Base-by-base conservation (phyloP, 2,797 vertebrate genomes). In the Masticophis lateralis region DNA sequence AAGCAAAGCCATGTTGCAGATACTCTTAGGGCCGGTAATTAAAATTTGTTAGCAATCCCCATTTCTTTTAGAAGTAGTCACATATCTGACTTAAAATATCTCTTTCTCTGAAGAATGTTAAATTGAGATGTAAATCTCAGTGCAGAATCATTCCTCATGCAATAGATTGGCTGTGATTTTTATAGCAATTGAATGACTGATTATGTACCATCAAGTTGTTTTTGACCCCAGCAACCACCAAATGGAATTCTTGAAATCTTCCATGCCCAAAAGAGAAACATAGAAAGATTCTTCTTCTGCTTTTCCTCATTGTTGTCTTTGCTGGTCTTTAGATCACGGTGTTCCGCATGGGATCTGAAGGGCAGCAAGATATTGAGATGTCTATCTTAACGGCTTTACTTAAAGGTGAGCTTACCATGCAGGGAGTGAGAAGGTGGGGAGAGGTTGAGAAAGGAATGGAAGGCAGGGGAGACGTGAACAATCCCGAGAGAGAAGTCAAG, bases 321-420 rank as follows among this genome's bases (percentile, higher is more conserved):
- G 60, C 83, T 91, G 89, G 94, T 1, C 95, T 95, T 87, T 88
- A 99, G 99, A 99, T 99, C 95, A 99, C 99, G 0, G 99, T 99
- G 92, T 99, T 99, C 96, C 98, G 99, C 94, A 99, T 99, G 99
- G 99, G 99, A 4, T 98, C 98, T 0, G 99, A 99, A 93, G 99
- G 98, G 56, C 99, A 99, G 90, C 99, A 99, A 61, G 99, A 99
- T 94, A 99, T 99, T 59, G 99, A 99, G 97, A 99, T 99, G 99
- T 98, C 99, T 47, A 99, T 99, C 96, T 97, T 99, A 57, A 99
- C 99, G 0, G 99, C 99, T 55, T 97, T 99, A 93, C 97, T 99
- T 90, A 99, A 99, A 99, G 99, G 99, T 99, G 98, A 90, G 97
- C 94, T 90, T 55, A 22, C 2, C 4, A 10, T 51, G 18, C 57